Evolutionary conservation across 2,888 invertebrate genomes (phyloP).

Genomic region (Lithodes maja): DNA sequence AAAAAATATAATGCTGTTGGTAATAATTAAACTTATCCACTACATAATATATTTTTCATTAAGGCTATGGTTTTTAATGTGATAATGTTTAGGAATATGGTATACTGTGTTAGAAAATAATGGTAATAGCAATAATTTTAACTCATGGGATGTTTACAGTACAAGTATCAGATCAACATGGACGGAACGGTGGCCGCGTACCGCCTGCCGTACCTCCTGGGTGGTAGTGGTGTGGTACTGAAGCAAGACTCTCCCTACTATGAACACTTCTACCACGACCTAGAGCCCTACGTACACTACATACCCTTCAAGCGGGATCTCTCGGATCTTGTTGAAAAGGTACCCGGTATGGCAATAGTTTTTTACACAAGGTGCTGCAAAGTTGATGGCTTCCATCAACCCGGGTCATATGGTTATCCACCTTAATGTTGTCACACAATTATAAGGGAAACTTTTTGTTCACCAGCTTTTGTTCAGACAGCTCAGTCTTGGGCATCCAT

Average conservation of each 20-base stretch:
- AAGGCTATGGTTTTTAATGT: no score
- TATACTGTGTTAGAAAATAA: neutral
- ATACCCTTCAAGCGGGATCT: constrained; percentile 87
- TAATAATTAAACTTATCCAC: no score
- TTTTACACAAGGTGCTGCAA: no score
- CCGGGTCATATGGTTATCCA: no score
- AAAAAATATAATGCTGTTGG: no score
- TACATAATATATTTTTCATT: no score
- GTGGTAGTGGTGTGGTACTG: constrained; percentile 89
- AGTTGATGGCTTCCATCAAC: no score
- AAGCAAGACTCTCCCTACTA: constrained; percentile 96
- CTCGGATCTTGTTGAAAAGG: constrained; percentile 84
- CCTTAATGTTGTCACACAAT: no score
- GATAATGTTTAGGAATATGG: no score
- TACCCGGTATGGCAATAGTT: constrained; percentile 22
- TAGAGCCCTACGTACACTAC: constrained; percentile 87
- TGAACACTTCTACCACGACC: constrained; percentile 91
- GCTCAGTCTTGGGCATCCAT: no score
- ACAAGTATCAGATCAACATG: constrained; percentile 94
- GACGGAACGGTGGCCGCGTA: constrained; percentile 99
- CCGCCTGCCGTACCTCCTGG: constrained; percentile 91
- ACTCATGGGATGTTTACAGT: constrained; percentile 79
- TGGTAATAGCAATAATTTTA: neutral
- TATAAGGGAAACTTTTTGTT: no score
- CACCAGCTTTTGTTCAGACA: no score